Conservation (phyloP, 2,797 vertebrate species). For the Cryptoprocta ferox region DNA sequence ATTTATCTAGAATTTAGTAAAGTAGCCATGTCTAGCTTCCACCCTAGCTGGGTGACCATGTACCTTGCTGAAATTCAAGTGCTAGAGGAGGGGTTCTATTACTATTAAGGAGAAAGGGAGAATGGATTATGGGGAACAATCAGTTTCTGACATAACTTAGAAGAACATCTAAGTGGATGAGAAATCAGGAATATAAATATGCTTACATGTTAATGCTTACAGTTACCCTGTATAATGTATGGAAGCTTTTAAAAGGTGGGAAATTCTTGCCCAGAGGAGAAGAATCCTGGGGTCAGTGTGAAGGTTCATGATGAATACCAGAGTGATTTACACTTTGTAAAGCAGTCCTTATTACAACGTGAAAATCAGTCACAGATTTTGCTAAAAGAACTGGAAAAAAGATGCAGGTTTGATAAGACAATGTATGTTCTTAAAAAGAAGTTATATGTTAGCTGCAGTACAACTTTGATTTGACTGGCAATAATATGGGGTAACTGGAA, state of each 20-base stretch:
- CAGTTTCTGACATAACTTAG: background rate
- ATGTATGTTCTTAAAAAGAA: slow-evolving; percentile 16
- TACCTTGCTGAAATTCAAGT: background rate
- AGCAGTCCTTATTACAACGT: background rate
- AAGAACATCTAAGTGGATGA: background rate
- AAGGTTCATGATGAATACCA: background rate
- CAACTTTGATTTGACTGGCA: slow-evolving; percentile 3
- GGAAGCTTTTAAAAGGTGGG: background rate
- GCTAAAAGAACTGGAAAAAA: slow-evolving; percentile 13
- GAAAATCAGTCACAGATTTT: slow-evolving; percentile 1
- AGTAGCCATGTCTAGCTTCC: background rate
- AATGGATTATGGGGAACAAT: background rate
- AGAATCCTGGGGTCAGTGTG: background rate
- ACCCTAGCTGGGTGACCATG: background rate
- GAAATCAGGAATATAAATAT: background rate
- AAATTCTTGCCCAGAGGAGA: background rate
- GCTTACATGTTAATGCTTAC: background rate
- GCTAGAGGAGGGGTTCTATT: background rate
- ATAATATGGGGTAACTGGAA: slow-evolving; percentile 12
- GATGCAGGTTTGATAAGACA: background rate
- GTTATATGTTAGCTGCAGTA: background rate
- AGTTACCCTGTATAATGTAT: background rate
- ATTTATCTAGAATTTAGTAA: background rate
- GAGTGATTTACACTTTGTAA: background rate
- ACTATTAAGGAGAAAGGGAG: background rate